These are phyloP conservation scores for Chrysaora quinquecirrha DNA, from an alignment of 30 jellyfish, hydroid and myxozoan species.

Conservation along the genomic window DNA sequence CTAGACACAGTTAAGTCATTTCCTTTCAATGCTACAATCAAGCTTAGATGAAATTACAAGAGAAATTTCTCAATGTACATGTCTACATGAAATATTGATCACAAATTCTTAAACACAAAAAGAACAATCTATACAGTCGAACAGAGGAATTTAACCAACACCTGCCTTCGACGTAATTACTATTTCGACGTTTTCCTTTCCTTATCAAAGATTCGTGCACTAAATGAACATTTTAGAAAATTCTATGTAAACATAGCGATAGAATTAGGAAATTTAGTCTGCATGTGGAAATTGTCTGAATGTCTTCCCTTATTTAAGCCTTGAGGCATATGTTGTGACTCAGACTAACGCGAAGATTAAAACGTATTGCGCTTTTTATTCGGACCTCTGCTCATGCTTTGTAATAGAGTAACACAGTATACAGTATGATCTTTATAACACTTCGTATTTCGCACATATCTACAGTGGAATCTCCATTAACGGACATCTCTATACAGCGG, in stretches of 20 bases:
- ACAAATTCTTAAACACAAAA: constrained; percentile 59
- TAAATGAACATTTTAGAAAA: not conserved
- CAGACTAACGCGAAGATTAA: too few relatives aligned
- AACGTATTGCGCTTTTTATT: too few relatives aligned
- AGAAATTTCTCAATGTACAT: constrained; percentile 43
- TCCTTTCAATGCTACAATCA: constrained; percentile 20
- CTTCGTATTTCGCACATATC: too few relatives aligned
- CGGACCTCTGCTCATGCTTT: too few relatives aligned
- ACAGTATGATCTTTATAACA: too few relatives aligned
- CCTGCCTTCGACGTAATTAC: constrained; percentile 44
- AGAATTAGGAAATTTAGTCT: too few relatives aligned
- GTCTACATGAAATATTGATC: constrained; percentile 64
- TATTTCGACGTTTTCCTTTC: not conserved
- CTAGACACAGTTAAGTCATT: constrained; percentile 66
- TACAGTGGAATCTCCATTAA: too few relatives aligned
- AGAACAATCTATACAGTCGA: constrained; percentile 58
- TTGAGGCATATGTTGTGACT: too few relatives aligned
- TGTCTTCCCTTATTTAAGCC: too few relatives aligned
- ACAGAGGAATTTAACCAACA: constrained; percentile 22
- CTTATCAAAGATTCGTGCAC: not conserved
- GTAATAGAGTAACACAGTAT: too few relatives aligned
- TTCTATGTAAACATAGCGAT: not conserved
- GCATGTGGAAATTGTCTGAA: too few relatives aligned
- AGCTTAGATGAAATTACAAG: constrained; percentile 47
- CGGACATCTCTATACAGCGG: too few relatives aligned